Percentiles rank a stretch among this genome's conserved stretches.
phyloP scores from a whole-genome alignment of 2,797 vertebrate genomes.

The Aphelocoma californica region DNA sequence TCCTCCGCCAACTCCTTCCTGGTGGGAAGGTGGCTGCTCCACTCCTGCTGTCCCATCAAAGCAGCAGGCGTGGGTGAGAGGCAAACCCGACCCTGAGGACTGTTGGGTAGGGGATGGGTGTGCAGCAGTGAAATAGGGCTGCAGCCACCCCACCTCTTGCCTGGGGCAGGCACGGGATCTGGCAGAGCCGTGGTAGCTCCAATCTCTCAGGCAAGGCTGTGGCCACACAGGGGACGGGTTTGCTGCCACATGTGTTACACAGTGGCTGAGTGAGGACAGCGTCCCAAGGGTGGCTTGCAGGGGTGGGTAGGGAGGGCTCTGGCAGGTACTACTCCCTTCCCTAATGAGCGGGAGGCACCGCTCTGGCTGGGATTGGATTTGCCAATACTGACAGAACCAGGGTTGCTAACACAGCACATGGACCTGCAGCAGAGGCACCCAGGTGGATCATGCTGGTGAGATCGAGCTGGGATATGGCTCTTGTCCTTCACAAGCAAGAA shows the following conservation, averaged over 20 bases:
- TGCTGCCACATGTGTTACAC: not conserved
- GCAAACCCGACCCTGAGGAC: not conserved
- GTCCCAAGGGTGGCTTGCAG: not conserved
- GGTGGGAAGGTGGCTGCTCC: not conserved
- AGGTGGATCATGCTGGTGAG: accelerated
- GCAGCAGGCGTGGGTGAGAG: not conserved
- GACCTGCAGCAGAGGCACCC: not conserved
- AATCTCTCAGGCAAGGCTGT: accelerated
- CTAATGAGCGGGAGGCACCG: not conserved
- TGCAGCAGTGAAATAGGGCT: not conserved
- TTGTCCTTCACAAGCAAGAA: not conserved
- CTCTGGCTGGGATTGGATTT: not conserved
- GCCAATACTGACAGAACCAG: not conserved
- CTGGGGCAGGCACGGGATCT: not conserved
- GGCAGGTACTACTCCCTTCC: not conserved
- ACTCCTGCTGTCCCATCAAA: not conserved
- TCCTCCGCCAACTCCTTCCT: not conserved
- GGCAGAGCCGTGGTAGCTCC: not conserved
- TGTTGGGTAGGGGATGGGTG: not conserved
- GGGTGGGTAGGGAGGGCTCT: not conserved
- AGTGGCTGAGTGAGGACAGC: not conserved
- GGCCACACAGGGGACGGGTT: not conserved
- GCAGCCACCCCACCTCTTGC: not conserved
- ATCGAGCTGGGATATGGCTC: not conserved
- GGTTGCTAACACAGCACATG: accelerated